phyloP scores from a whole-genome alignment of 2,888 invertebrate species.

The Tricholauxania praeusta region DNA sequence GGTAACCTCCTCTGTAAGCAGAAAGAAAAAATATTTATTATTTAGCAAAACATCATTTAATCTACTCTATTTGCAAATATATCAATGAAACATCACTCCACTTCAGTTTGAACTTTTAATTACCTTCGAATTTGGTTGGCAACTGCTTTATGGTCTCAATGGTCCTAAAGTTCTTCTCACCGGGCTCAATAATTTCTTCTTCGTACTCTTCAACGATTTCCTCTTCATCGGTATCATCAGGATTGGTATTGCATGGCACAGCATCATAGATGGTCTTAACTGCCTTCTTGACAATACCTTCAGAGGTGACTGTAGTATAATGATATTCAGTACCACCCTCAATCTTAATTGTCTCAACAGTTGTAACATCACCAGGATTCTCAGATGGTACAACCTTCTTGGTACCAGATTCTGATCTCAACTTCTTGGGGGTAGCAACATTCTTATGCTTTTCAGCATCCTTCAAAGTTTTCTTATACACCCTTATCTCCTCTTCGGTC shows the following conservation, averaged over 20 bases:
- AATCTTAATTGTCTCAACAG: slow-evolving; percentile 66
- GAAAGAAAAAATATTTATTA: background rate
- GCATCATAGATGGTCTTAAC: slow-evolving; percentile 66
- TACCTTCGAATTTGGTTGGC: slow-evolving; percentile 64
- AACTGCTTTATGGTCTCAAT: slow-evolving; percentile 63
- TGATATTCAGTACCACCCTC: slow-evolving; percentile 67
- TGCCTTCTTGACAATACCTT: slow-evolving; percentile 67
- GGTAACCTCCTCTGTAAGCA: slow-evolving; percentile 60
- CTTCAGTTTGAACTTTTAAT: slow-evolving; percentile 20
- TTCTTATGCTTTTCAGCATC: slow-evolving; percentile 68
- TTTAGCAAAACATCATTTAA: too few species aligned
- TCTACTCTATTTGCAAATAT: too few species aligned
- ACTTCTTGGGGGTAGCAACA: slow-evolving; percentile 63
- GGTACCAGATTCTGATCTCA: slow-evolving; percentile 64
- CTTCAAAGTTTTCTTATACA: slow-evolving; percentile 65
- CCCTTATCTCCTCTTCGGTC: slow-evolving; percentile 64
- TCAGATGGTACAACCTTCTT: slow-evolving; percentile 67
- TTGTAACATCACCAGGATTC: slow-evolving; percentile 67
- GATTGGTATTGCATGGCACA: slow-evolving; percentile 57
- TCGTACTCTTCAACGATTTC: slow-evolving; percentile 67
- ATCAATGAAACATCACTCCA: too few species aligned
- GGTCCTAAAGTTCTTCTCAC: slow-evolving; percentile 65
- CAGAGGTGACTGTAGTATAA: slow-evolving; percentile 65
- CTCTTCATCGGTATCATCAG: slow-evolving; percentile 64
- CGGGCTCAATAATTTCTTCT: slow-evolving; percentile 67